These are phyloP conservation scores for rat (Rattus norvegicus) DNA, from an alignment of 2,113 vertebrate species.

Conservation along the genomic window DNA sequence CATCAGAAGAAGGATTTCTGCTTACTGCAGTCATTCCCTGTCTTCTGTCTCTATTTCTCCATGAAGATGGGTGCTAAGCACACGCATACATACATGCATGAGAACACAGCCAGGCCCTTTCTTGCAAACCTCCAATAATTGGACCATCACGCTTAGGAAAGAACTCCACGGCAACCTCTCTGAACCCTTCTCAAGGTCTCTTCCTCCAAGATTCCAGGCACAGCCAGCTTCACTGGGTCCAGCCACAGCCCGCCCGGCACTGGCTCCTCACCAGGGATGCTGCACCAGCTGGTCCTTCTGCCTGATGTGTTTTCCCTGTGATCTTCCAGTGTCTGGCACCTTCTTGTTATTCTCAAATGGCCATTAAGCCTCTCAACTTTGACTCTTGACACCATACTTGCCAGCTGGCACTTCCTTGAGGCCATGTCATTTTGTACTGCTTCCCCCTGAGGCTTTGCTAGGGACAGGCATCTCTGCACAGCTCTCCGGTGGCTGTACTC, in stretches of 20 bases:
- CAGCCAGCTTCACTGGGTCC: neutral
- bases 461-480: neutral
- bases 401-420: neutral
- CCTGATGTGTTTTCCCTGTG: neutral
- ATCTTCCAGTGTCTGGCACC: constrained; percentile 4
- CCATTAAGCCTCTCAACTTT: neutral
- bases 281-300: constrained; percentile 17
- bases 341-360: neutral
- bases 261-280: neutral
- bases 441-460: neutral
- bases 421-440: neutral
- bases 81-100: fast-evolving
- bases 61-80: neutral
- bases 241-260: neutral
- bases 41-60: neutral
- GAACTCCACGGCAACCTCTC: neutral
- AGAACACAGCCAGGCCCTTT: neutral
- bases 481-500: neutral
- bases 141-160: neutral
- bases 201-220: neutral
- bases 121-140: neutral
- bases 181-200: neutral
- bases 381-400: neutral
- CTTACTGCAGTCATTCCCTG: neutral
- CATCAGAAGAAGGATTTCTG: neutral